These are phyloP conservation scores for Ailurus styani DNA, from an alignment of 2,113 vertebrate species.

Conservation along the genomic window DNA sequence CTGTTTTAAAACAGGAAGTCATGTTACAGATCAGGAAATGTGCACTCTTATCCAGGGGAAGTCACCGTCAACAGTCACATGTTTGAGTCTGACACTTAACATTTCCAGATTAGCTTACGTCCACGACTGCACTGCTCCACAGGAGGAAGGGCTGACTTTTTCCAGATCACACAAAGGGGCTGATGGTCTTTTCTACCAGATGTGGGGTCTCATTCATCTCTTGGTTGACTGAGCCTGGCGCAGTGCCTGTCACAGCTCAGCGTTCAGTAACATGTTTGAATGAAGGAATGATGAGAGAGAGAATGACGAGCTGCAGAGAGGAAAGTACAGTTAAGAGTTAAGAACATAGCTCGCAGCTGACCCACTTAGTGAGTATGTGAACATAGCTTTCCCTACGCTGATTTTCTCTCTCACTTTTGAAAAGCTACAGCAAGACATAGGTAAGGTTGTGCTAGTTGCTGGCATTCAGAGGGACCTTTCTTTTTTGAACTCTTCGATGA, in stretches of 20 bases:
- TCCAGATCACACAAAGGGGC: neutral
- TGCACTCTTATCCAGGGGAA: neutral
- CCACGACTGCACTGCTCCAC: too few relatives aligned
- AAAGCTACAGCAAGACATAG: neutral
- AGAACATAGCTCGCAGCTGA: neutral
- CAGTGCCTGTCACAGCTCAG: neutral
- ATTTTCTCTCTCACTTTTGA: neutral
- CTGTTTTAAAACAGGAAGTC: neutral
- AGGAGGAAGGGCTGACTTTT: neutral
- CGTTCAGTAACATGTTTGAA: neutral
- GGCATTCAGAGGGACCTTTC: neutral
- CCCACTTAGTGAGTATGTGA: neutral
- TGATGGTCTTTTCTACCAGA: neutral
- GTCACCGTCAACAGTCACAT: neutral
- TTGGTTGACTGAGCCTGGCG: neutral
- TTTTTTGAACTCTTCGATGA: neutral
- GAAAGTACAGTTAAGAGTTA: neutral
- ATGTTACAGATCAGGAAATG: neutral
- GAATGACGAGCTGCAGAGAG: neutral
- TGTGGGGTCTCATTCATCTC: neutral
- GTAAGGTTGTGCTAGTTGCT: neutral
- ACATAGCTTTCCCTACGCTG: neutral
- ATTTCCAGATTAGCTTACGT: neutral
- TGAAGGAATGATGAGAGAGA: neutral
- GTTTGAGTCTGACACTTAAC: neutral